Conservation (phyloP, 2,797 vertebrate species). For the Pempheris klunzingeri region DNA sequence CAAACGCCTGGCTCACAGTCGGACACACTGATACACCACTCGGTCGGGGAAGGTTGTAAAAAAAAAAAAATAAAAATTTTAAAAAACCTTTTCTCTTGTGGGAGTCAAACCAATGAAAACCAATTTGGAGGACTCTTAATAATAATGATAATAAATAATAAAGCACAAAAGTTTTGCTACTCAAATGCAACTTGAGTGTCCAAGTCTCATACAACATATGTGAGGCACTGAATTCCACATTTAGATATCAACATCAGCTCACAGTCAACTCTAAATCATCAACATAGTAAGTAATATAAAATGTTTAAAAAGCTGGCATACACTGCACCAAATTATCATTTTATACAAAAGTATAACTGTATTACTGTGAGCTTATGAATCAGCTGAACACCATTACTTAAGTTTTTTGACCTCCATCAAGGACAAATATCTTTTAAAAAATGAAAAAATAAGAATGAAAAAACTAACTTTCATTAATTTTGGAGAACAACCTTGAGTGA, state of each 20-base stretch:
- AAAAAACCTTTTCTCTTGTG: not conserved
- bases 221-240: not conserved
- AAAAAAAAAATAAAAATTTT: too few relatives aligned
- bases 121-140: not conserved
- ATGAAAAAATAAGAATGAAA: not conserved
- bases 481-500: constrained; percentile 24
- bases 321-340: not conserved
- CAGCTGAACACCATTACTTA: not conserved
- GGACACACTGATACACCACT: not conserved
- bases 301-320: too few relatives aligned
- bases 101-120: not conserved
- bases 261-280: too few relatives aligned
- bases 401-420: not conserved
- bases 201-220: not conserved
- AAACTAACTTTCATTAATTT: constrained; percentile 6
- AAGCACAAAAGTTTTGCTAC: too few relatives aligned
- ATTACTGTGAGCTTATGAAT: not conserved
- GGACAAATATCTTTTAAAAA: constrained; percentile 12
- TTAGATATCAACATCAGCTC: too few relatives aligned
- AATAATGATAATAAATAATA: too few relatives aligned
- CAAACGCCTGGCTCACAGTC: constrained; percentile 8
- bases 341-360: not conserved
- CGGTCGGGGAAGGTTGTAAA: constrained; percentile 8
- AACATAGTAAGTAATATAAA: too few relatives aligned
- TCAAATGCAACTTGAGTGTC: not conserved